A percentile compares a stretch with the other conserved stretches of the same genome.
Conservation (phyloP, 1,140 invertebrate species). For the Drosophila insularis region DNA sequence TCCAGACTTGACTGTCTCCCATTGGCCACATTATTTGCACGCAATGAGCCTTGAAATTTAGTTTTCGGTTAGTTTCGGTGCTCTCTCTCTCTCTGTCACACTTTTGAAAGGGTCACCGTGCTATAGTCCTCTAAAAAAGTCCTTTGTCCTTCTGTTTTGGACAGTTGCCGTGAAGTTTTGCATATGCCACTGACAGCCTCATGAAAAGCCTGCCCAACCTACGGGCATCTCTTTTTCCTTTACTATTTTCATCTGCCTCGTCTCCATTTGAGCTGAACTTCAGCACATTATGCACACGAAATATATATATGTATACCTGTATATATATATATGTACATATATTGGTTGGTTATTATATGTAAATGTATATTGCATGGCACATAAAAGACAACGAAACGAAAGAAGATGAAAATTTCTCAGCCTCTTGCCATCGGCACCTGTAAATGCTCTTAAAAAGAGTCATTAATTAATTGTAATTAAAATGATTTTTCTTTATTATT, state of each 20-base stretch:
- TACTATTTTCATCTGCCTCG: neutral
- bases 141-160: constrained; percentile 39
- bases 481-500: constrained; percentile 54
- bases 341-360: too few species aligned
- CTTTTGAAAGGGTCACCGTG: constrained; percentile 45
- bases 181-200: constrained; percentile 60
- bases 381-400: neutral
- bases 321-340: neutral
- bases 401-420: neutral
- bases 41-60: constrained; percentile 81
- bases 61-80: constrained; percentile 70
- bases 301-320: neutral
- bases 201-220: neutral
- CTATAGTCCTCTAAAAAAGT: constrained; percentile 18
- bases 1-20: constrained; percentile 40
- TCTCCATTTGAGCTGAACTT: neutral
- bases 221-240: neutral
- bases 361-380: constrained; percentile 28
- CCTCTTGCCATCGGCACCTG: constrained; percentile 16
- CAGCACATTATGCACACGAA: constrained; percentile 26
- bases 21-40: constrained; percentile 79
- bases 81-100: neutral
- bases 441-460: constrained; percentile 56
- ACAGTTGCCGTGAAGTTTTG: constrained; percentile 52
- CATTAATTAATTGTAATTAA: constrained; percentile 81